A percentile compares a stretch with the other conserved stretches of the same genome.
Evolutionary conservation across 2,797 vertebrate genomes (phyloP).

Genomic region (Spinibarbus caldwelli): DNA sequence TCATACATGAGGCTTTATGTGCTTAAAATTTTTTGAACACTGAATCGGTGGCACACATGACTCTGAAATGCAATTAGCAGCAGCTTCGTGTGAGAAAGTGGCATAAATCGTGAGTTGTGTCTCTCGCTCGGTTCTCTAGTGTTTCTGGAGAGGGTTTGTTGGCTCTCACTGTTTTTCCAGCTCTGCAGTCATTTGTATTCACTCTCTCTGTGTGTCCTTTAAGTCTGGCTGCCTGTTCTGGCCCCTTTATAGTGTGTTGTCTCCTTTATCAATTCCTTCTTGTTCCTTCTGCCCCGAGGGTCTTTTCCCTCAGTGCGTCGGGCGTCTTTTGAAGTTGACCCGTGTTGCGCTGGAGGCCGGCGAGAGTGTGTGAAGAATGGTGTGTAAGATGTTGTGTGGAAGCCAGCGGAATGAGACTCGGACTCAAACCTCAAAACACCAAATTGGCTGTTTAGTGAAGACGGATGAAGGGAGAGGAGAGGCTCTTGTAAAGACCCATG

Average conservation of each 20-base stretch:
- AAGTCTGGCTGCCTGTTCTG: constrained; percentile 20
- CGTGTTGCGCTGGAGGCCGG: constrained; percentile 14
- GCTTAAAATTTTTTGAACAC: neutral
- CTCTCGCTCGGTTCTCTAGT: neutral
- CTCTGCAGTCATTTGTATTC: constrained; percentile 43
- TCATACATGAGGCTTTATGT: neutral
- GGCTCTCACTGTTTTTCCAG: constrained; percentile 13
- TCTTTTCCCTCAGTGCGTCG: constrained; percentile 31
- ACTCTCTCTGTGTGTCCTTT: constrained; percentile 25
- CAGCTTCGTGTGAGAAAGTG: constrained; percentile 4
- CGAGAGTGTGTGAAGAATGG: constrained; percentile 14
- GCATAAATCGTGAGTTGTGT: constrained; percentile 4
- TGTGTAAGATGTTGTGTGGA: constrained; percentile 36
- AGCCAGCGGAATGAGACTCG: neutral
- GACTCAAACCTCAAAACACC: constrained; percentile 15
- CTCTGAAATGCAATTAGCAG: neutral
- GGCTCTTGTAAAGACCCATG: neutral
- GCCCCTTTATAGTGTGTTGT: constrained; percentile 14
- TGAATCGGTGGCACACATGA: neutral
- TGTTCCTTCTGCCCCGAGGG: constrained; percentile 28
- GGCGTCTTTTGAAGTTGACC: constrained; percentile 40
- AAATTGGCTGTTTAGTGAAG: constrained; percentile 27
- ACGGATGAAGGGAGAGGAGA: constrained; percentile 18
- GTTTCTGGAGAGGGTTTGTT: constrained; percentile 37
- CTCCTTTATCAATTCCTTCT: constrained; percentile 41